Conservation (phyloP, 2,113 vertebrate species). For the Lynx canadensis region DNA sequence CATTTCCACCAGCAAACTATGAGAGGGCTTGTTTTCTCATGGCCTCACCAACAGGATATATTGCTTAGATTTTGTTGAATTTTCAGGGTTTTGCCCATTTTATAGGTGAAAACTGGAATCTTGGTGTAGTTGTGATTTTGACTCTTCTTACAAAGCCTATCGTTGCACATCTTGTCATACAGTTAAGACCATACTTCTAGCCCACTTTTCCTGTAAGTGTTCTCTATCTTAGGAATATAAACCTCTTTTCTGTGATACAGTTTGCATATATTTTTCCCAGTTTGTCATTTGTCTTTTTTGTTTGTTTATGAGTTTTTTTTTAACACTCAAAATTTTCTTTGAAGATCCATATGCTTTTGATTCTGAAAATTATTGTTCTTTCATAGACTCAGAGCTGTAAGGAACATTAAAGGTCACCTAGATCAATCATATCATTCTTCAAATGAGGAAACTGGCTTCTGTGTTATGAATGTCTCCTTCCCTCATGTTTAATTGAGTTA, state of each 20-base stretch:
- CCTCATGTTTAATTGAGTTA: constrained; percentile 14
- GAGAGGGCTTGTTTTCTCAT: not conserved
- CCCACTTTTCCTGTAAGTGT: not conserved
- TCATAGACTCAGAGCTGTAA: not conserved
- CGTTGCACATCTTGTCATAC: not conserved
- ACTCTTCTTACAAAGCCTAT: not conserved
- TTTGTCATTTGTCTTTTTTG: not conserved
- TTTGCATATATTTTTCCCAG: not conserved
- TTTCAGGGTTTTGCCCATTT: constrained; percentile 19
- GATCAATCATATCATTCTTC: constrained; percentile 11
- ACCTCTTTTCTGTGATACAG: not conserved
- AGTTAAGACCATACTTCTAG: not conserved
- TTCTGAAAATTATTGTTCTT: constrained; percentile 8
- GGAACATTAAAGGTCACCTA: not conserved
- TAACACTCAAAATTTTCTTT: not conserved
- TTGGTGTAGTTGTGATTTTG: not conserved
- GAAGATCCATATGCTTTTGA: not conserved
- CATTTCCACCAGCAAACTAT: not conserved
- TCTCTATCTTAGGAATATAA: not conserved
- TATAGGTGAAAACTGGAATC: not conserved
- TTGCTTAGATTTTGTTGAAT: not conserved
- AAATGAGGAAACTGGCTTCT: constrained; percentile 1
- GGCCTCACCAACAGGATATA: not conserved
- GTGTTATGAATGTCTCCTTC: not conserved
- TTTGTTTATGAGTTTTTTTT: not conserved